These are phyloP conservation scores for Andrena trimmerana DNA, from an alignment of 2,888 invertebrate genomes.

Conservation along the genomic window DNA sequence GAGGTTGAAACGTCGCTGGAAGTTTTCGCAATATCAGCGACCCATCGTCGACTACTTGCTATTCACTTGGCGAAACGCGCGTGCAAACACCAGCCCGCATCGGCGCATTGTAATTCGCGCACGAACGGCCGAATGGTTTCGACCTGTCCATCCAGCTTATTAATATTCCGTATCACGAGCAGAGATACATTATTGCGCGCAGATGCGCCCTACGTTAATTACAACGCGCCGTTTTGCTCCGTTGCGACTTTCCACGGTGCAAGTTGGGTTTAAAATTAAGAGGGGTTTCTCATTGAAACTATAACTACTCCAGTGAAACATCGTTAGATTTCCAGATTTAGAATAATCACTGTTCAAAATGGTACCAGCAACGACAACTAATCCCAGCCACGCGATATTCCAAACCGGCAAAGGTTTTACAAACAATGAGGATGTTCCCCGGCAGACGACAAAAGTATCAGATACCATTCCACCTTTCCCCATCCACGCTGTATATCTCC, in stretches of 20 bases:
- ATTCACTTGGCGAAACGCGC: conserved; percentile 61
- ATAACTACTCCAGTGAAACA: no score
- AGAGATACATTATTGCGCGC: conserved; percentile 46
- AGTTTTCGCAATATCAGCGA: conserved; percentile 60
- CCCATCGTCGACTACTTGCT: conserved; percentile 54
- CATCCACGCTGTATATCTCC: neutral
- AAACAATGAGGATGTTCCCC: no score
- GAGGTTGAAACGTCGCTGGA: conserved; percentile 55
- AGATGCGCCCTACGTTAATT: conserved; percentile 56
- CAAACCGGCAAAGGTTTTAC: no score
- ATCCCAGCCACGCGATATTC: no score
- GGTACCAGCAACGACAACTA: no score
- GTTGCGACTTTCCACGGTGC: conserved; percentile 3
- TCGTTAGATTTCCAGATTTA: no score
- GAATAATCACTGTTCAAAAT: no score
- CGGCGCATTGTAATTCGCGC: conserved; percentile 61
- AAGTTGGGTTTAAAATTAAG: neutral
- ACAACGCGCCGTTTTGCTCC: conserved; percentile 29
- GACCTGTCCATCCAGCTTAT: conserved; percentile 38
- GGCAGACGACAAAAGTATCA: neutral
- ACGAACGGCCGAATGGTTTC: conserved; percentile 50
- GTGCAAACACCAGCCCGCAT: conserved; percentile 61
- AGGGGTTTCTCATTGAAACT: neutral
- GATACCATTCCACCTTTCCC: neutral
- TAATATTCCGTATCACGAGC: conserved; percentile 55